phyloP scores from a whole-genome alignment of 1,140 invertebrate genomes.

The Samia ricini region DNA sequence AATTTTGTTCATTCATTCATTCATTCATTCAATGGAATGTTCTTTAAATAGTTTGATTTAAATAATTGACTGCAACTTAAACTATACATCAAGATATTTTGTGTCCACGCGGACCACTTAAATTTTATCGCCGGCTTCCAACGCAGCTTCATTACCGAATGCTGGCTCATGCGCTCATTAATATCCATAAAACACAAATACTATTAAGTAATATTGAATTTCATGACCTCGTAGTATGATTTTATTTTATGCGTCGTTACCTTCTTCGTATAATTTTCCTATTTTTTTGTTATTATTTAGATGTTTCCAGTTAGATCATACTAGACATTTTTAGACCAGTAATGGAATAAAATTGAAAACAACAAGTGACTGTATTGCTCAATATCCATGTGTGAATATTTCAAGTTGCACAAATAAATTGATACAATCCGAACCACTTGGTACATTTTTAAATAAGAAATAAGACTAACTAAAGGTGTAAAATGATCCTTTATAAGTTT shows the following conservation, averaged over 20 bases:
- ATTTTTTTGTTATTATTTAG: no score
- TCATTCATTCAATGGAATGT: background rate
- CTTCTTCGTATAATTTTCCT: no score
- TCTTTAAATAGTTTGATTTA: background rate
- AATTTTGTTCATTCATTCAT: background rate
- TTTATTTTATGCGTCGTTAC: background rate
- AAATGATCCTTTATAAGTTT: no score
- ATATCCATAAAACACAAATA: conserved; percentile 11
- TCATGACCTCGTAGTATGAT: conserved; percentile 5
- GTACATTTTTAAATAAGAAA: no score
- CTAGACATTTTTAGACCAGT: no score
- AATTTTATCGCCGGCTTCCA: conserved; percentile 23
- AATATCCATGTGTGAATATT: no score
- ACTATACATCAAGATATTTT: conserved; percentile 15
- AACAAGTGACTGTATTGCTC: no score
- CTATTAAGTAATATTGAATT: conserved; percentile 12
- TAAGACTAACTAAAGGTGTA: no score
- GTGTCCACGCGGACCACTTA: conserved; percentile 18
- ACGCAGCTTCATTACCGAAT: conserved; percentile 23
- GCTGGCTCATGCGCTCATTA: conserved; percentile 16
- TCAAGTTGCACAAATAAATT: no score
- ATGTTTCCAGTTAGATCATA: no score
- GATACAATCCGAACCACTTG: no score
- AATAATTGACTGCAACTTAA: background rate
- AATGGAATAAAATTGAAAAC: no score